A percentile compares a stretch with the other conserved stretches of the same genome.
phyloP scores from a whole-genome alignment of 2,113 vertebrate genomes.

The Canis aureus region DNA sequence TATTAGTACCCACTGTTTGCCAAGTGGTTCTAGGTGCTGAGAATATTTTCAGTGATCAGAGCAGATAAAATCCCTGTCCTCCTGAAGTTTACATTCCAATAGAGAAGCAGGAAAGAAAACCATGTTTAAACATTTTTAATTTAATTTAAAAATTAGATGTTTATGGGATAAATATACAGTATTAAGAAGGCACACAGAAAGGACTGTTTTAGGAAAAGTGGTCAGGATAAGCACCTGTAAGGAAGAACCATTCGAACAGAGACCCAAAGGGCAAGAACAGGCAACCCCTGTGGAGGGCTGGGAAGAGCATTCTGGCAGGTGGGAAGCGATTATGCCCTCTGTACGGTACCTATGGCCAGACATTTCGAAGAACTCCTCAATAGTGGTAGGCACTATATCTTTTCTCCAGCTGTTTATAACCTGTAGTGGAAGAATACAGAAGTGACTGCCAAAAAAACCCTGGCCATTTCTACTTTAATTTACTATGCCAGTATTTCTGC shows the following conservation, averaged over 20 bases:
- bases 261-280: background rate
- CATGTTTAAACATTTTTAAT: background rate
- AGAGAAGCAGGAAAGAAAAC: background rate
- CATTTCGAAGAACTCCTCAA: background rate
- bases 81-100: background rate
- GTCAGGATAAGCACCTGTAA: background rate
- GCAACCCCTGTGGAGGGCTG: background rate
- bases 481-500: background rate
- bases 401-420: conserved; percentile 15
- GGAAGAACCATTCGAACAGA: background rate
- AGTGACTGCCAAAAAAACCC: background rate
- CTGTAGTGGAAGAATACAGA: background rate
- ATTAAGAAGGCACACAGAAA: background rate
- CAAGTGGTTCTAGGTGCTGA: background rate
- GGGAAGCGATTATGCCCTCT: background rate
- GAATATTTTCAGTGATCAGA: conserved; percentile 60
- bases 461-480: background rate
- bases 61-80: background rate
- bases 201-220: background rate
- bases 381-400: background rate
- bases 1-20: background rate
- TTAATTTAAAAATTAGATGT: background rate
- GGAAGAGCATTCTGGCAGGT: background rate
- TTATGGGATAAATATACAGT: background rate
- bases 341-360: background rate